Base-by-base conservation (phyloP, 2,888 invertebrate genomes). In the Gymnoscelis rufifasciata region DNA sequence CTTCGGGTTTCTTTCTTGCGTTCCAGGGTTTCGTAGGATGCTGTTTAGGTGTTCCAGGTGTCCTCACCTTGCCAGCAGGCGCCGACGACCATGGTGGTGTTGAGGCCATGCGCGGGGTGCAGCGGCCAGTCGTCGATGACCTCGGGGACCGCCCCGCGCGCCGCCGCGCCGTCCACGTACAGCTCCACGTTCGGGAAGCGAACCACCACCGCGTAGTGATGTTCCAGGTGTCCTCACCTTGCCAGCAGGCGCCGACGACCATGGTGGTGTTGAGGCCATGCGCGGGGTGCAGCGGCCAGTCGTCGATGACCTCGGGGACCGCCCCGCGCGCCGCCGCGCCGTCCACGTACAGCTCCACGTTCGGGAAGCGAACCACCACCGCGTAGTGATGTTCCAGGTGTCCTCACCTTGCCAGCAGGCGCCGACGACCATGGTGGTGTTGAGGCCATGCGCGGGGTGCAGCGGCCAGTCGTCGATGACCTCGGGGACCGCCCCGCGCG, bases 101-200 rank as follows among this genome's bases (percentile, higher is more conserved):
- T 97, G 57, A 97, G 92, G 1, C 95, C 97, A 63, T 96, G 96
- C 0, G 98, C 96, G 6, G 97, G 97, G 77, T 99, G 99, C 31
- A 99, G 90, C 1, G 99, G 98, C 98, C 98, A 99, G 87, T 99
- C 99, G 75, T 99, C 99, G 71, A 99, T 97, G 37, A 99, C 96
- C 82, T 99, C 98, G 0, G 98, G 97, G 61, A 97, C 97, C 76
- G 91, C 42, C 76, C 82, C 59, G 49, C 49, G 0, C 73, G 51
- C 58, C 68, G 82, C 87, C 67, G 93, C 93, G 0, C 98, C 98
- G 81, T 98, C 98, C 52, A 98, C 92, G 75, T 91, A 95, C 50
- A 98, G 89, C 54, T 93, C 93, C 35, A 97, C 95, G 71, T 95
- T 95, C 0, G 97, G 96, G 90, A 97, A 96, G 59, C 97, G 93